phyloP scores from a whole-genome alignment of 92 coral and sea anemone genomes.

The Pocillopora grandis region DNA sequence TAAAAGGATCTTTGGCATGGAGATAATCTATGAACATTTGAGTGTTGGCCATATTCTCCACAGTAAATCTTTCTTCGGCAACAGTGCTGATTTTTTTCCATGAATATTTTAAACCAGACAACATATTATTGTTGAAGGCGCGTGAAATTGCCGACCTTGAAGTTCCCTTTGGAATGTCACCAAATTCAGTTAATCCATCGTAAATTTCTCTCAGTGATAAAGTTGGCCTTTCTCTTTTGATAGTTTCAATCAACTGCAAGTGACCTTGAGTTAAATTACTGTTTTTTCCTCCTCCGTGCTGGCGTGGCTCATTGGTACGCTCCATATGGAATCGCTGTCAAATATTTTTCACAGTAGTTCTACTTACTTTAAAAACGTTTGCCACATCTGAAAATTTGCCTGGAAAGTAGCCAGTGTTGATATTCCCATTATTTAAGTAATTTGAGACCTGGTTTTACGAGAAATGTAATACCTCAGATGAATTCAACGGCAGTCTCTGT shows the following conservation, averaged over 20 bases:
- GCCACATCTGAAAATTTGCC: constrained; percentile 33
- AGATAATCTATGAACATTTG: constrained; percentile 52
- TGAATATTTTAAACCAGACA: background rate
- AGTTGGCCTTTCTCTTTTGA: constrained; percentile 17
- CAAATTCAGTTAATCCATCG: constrained; percentile 29
- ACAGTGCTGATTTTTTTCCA: background rate
- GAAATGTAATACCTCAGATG: too few species aligned
- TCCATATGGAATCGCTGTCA: constrained; percentile 10
- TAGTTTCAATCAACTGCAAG: constrained; percentile 42
- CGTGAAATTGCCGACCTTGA: background rate
- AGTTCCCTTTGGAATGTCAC: constrained; percentile 44
- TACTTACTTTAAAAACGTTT: constrained; percentile 14
- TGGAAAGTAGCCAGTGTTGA: constrained; percentile 25
- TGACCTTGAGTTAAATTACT: constrained; percentile 54
- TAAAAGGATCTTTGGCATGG: constrained; percentile 47
- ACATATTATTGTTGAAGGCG: background rate
- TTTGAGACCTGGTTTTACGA: background rate
- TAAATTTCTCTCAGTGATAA: constrained; percentile 43
- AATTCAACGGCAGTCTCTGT: too few species aligned
- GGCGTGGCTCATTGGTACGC: constrained; percentile 25
- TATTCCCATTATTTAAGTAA: constrained; percentile 23
- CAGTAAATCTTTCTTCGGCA: constrained; percentile 50
- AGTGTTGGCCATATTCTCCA: constrained; percentile 59
- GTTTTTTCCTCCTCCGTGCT: constrained; percentile 36
- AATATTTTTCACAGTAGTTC: constrained; percentile 18